Percentiles rank a stretch among this genome's conserved stretches.
Evolutionary conservation across 2,113 vertebrate species (phyloP).

Genomic region (Harpagus bidentatus): DNA sequence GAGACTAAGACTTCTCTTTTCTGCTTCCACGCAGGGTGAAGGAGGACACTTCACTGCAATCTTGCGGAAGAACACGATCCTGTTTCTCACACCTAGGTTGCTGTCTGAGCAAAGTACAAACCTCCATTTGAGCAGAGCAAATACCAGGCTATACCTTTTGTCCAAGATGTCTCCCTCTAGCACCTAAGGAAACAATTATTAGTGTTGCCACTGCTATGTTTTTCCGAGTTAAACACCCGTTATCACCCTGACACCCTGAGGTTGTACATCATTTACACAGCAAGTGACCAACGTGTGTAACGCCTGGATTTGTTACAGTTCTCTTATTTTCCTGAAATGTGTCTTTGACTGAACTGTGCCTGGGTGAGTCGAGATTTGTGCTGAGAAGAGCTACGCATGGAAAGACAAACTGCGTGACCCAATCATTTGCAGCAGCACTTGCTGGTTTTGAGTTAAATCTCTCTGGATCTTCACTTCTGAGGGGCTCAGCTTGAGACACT

Average conservation of each 20-base stretch:
- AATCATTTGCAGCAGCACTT: background rate
- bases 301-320: background rate
- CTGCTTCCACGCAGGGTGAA: background rate
- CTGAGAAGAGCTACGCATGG: accelerated
- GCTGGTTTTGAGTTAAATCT: background rate
- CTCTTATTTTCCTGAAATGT: background rate
- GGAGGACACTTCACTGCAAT: background rate
- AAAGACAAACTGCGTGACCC: background rate
- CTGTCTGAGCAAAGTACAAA: background rate
- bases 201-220: background rate
- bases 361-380: background rate
- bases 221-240: accelerated
- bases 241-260: too few relatives aligned
- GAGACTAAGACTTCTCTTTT: background rate
- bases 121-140: background rate
- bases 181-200: background rate
- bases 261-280: accelerated
- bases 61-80: background rate
- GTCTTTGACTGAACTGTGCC: too few relatives aligned
- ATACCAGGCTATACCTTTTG: background rate
- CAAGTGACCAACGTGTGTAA: accelerated
- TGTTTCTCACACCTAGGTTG: accelerated
- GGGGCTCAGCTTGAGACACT: background rate
- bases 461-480: background rate
- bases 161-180: background rate